Percentiles rank a stretch among this genome's conserved stretches.
These are phyloP conservation scores for Forbesichthys agassizii DNA, from an alignment of 2,113 vertebrate species.

Conservation along the genomic window DNA sequence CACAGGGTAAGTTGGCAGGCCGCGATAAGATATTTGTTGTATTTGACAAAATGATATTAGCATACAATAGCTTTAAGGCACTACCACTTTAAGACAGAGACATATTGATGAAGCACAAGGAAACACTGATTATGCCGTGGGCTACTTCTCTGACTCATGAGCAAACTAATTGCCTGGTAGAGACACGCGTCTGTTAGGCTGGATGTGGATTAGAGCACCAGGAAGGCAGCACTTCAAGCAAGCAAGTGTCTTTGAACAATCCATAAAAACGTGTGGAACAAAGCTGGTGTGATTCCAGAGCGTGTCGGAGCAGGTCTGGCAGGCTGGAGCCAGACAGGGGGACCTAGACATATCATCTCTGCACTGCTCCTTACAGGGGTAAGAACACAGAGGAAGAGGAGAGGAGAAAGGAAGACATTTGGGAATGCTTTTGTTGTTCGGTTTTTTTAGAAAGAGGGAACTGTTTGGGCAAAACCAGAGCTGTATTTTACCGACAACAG, in stretches of 20 bases:
- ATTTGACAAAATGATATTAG: no score
- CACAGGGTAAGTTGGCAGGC: no score
- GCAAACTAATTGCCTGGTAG: constrained; percentile 13
- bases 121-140: constrained; percentile 11
- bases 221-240: constrained; percentile 11
- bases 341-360: constrained; percentile 32
- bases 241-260: constrained; percentile 16
- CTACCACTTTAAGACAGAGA: background rate
- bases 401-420: no score
- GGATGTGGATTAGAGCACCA: constrained; percentile 24
- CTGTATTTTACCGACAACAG: no score
- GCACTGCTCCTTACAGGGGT: constrained; percentile 48
- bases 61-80: no score
- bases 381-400: background rate
- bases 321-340: constrained; percentile 9
- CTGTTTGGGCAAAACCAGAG: no score
- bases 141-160: constrained; percentile 8
- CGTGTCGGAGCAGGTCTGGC: constrained; percentile 47
- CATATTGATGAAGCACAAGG: background rate
- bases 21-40: no score
- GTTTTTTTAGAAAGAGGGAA: no score
- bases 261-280: constrained; percentile 37
- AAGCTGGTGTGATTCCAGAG: constrained; percentile 12
- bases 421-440: no score
- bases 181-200: constrained; percentile 35